Conservation (phyloP, 2,888 invertebrate species). For the Sphaerophoria taeniata region DNA sequence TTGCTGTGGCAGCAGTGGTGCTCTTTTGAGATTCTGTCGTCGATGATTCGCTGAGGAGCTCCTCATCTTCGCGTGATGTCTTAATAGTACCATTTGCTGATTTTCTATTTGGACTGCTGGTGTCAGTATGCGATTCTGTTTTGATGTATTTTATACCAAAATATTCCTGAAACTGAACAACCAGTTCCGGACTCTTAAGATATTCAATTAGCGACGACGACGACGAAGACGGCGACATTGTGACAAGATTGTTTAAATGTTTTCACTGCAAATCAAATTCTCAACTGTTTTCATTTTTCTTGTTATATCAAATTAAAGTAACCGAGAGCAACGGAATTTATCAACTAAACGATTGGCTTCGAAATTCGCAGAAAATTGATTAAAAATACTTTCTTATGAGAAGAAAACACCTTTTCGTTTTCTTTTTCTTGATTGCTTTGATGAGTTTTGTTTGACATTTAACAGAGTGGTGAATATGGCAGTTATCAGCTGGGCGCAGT, state of each 20-base stretch:
- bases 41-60: slow-evolving; percentile 80
- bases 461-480: slow-evolving; percentile 13
- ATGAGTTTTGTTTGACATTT: slow-evolving; percentile 26
- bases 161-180: slow-evolving; percentile 90
- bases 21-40: slow-evolving; percentile 76
- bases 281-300: too few relatives aligned
- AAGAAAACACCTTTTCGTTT: not conserved
- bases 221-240: slow-evolving; percentile 42
- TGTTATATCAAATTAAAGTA: too few relatives aligned
- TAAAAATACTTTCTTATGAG: too few relatives aligned
- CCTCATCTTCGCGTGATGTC: slow-evolving; percentile 77
- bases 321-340: too few relatives aligned
- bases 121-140: not conserved
- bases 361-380: too few relatives aligned
- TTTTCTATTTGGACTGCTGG: slow-evolving; percentile 6
- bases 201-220: slow-evolving; percentile 84
- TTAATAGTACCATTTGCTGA: slow-evolving; percentile 80
- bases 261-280: not conserved
- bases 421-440: slow-evolving; percentile 2
- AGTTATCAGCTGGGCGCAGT: not conserved
- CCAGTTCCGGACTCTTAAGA: slow-evolving; percentile 89
- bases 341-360: too few relatives aligned
- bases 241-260: not conserved
- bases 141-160: slow-evolving; percentile 87
- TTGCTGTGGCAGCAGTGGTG: not conserved